A percentile compares a stretch with the other conserved stretches of the same genome.
These are phyloP conservation scores for Trichogramma pretiosum DNA, from an alignment of 1,140 invertebrate genomes.

Conservation along the genomic window DNA sequence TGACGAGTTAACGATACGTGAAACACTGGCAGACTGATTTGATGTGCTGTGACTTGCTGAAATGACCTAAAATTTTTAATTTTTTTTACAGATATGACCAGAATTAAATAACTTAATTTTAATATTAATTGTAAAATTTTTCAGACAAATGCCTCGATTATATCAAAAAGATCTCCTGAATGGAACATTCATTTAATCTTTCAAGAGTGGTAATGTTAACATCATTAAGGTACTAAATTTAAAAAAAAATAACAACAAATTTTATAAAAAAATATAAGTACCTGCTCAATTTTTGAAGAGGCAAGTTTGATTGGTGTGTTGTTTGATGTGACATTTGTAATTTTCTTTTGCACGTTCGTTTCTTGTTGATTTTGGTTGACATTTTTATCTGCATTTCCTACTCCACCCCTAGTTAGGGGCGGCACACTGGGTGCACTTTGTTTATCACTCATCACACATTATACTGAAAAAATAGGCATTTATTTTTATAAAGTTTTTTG, in stretches of 20 bases:
- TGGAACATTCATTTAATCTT: constrained; percentile 25
- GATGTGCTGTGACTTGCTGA: constrained; percentile 31
- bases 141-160: constrained; percentile 34
- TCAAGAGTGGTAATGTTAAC: constrained; percentile 28
- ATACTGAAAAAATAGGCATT: constrained; percentile 32
- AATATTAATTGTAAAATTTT: constrained; percentile 4
- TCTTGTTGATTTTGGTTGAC: constrained; percentile 37
- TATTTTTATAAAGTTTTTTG: no score
- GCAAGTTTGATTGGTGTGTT: constrained; percentile 42
- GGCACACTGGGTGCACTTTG: constrained; percentile 41
- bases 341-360: constrained; percentile 43
- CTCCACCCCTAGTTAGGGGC: constrained; percentile 42
- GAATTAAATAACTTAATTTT: no score
- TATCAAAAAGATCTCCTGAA: constrained; percentile 23
- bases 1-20: constrained; percentile 41
- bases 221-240: no score
- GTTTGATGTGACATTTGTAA: constrained; percentile 40
- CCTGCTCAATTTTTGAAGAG: no score
- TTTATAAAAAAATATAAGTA: no score
- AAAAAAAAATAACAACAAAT: no score
- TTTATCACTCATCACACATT: constrained; percentile 47
- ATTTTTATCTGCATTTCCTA: constrained; percentile 39
- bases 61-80: constrained; percentile 32
- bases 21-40: constrained; percentile 39
- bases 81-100: constrained; percentile 31